phyloP scores from a whole-genome alignment of 2,113 vertebrate species.

The Thalassarche chlororhynchos region DNA sequence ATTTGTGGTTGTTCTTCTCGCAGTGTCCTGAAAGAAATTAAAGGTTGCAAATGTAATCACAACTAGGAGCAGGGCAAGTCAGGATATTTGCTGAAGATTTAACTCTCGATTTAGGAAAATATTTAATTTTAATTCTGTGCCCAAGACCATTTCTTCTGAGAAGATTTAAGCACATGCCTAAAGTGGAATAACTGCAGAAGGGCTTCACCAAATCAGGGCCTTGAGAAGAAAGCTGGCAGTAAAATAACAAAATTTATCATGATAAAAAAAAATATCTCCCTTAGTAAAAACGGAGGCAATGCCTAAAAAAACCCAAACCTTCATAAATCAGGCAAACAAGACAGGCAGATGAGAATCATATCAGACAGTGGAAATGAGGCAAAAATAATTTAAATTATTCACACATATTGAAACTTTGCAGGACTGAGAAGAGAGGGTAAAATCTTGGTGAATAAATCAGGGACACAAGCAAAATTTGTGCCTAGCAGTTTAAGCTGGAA shows the following conservation, averaged over 20 bases:
- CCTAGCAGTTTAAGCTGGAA: not conserved
- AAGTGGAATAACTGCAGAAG: not conserved
- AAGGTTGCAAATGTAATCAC: not conserved
- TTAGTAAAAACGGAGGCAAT: not conserved
- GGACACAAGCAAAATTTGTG: not conserved
- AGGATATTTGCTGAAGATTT: not conserved
- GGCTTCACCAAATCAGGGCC: not conserved
- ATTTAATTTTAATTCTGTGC: not conserved
- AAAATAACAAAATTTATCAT: not conserved
- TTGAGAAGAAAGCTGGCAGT: not conserved
- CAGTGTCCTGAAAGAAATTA: not conserved
- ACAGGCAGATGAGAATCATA: constrained; percentile 2
- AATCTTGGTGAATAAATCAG: not conserved
- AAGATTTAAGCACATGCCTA: not conserved
- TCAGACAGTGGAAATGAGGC: constrained; percentile 2
- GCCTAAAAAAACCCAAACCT: not conserved
- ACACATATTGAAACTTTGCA: not conserved
- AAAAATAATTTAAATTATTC: constrained; percentile 40
- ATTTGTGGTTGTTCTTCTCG: not conserved
- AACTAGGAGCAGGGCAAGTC: not conserved
- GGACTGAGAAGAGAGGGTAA: not conserved
- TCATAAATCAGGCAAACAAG: constrained; percentile 42
- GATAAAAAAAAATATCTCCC: not conserved
- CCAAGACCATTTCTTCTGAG: not conserved
- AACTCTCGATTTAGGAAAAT: not conserved